Evolutionary conservation across 1,140 invertebrate species (phyloP), one percentile per base, ranked within the genome.

Genomic region (Drosophila carrolli): DNA sequence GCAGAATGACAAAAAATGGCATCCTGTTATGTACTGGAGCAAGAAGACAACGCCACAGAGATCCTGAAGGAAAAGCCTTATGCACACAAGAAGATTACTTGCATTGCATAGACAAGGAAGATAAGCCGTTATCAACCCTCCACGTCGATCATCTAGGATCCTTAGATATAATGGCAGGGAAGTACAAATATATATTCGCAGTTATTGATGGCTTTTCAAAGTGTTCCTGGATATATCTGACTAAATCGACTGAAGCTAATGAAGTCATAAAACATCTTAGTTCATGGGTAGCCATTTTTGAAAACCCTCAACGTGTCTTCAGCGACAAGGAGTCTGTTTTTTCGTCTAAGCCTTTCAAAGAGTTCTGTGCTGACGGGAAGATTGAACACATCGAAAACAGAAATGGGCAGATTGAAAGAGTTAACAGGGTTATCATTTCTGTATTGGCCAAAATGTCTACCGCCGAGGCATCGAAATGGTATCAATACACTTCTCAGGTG

Each of bases 21-120:
- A 19, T 11, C 38, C 38, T 40, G 38, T 40, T 40, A 40, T 40
- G 38, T 44, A 44, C 43, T 44, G 14, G 43, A 44, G n/a, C 43
- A 44, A 44, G 14, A 44, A 16, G 14, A 19, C 43, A 44, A 44
- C 43, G 6, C 14, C 43, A 2, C 43, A 16, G 23, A 23, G 23
- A 4, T 23, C 23, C 23, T 23, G 3, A 23, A 23, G 23, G 23
- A 23, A 23, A 23, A 23, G 4, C 23, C 23, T 23, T 23, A 23
- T 23, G 23, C 23, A 4, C 23, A 23, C 23, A 23, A 23, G 23
- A 23, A 23, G 23, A 23, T 23, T 23, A 23, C 23, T 23, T 23
- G 23, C 23, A 23, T 23, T 23, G 2, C 23, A 44, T 44, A 44
- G 14, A 44, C 16, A 44, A 44, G 14, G 43, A 16, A 44, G 43